Base-by-base conservation (phyloP, 2,888 invertebrate species). In the Hirtodrosophila cameraria region DNA sequence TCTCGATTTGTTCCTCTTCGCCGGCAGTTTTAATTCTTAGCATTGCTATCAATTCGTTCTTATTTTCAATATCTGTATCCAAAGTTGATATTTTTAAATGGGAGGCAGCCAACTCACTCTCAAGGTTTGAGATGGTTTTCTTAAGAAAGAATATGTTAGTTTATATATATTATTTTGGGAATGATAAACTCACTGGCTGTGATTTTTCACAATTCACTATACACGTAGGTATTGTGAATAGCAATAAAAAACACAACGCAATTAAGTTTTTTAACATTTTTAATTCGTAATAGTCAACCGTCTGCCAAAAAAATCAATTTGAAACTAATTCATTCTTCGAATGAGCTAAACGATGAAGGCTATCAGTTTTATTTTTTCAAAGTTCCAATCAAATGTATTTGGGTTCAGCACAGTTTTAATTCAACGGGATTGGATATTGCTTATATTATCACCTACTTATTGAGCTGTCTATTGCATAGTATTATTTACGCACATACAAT, bases 21-120 rank as follows among this genome's bases (percentile, higher is more conserved):
- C 28, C 30, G 1, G 49, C 33, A 7, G 63, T 75, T 15, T 70
- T 62, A 2, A 75, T 57, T 9, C 30, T 41, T 0, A 75, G 15
- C 70, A 70, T 70, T 0, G 55, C 52, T 4, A 70, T 70, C 28
- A 75, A n/a, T 38, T 69, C 70, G 15, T 75, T 38, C 11, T 70
- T 75, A 5, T 70, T 70, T 2, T 43, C 48, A 1, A 61, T 15
- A 1, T 52, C 15, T 2, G 38, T 50, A 11, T 69, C 46, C 20
- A 70, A 12, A 1, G 20, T 6, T 5, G 49, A 15, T 13, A 39
- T 8, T 5, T 23, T 36, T 3, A 25, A 6, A 18, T 18, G 30
- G 3, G 30, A 13, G 15, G 15, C 25, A 20, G 16, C 12, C 20
- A 53, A 0, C n/a, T 64, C 36, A 13, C 28, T 28, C 38, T 63